Evolutionary conservation across 2,113 vertebrate genomes (phyloP), one percentile per base, ranked within the genome.

Genomic region (Prunella fulvescens): DNA sequence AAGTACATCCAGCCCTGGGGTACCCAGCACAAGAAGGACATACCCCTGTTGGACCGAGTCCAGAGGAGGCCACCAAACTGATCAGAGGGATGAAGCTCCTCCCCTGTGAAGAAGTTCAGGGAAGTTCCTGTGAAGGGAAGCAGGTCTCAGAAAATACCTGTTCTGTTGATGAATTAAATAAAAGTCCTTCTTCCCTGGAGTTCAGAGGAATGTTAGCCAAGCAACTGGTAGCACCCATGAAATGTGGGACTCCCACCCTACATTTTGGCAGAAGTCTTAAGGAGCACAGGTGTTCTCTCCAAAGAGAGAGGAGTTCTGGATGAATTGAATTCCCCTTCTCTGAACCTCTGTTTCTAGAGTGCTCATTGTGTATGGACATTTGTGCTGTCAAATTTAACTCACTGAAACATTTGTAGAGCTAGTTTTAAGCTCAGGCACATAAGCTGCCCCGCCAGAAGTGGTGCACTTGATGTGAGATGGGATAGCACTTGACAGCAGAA

Each of bases 31-130:
- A 18, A 20, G 58, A 31, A 48, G 22, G 26, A 37, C 22, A 26
- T 3, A 11, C 1, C 8, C 22, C 23, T 73, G 60, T 24, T 39
- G 23, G 23, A 39, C 10, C 0, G 0, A 37, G 26, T 29, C 31
- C 2, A 2, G 60, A 66, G 60, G 28, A 53, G 61, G 15, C 19
- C 26, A 12, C 15, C 33, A 58, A 45, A 24, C 6, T 67, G n/a
- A 22, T 47, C 39, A 35, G 53, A 40, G 40, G 17, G 47, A 61
- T 40, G 53, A n/a, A 74, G 16, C 6, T 24, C 24, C 28, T 60
- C n/a, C n/a, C 13, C 19, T 35, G 0, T 19, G 47, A 61, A 29
- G 31, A 37, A 37, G 37, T 37, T 37, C 37, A 37, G 31, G 29
- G 19, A 81, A 61, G 11, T 39, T 72, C 37, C 37, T 37, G 37